Base-by-base conservation (phyloP, 2,888 invertebrate species). In the Amphipyra berbera region DNA sequence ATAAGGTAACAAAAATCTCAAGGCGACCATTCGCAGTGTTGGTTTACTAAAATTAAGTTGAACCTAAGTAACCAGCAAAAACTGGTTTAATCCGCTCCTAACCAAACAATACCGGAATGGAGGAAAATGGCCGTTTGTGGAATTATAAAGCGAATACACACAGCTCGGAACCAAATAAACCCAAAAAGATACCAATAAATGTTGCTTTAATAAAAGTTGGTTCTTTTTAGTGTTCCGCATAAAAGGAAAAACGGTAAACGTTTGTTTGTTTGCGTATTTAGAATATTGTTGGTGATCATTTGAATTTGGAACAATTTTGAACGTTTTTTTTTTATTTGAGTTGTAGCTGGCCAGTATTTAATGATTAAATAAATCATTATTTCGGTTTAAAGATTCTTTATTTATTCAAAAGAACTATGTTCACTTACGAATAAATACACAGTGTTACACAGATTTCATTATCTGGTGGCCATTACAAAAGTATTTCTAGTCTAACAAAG, bases 51-150 rank as follows among this genome's bases (percentile, higher is more conserved):
- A 82, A 81, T 75, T 64, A 82, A 81, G 79, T 61, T 73, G 72
- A 47, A 71, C 78, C 81, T 80, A 78, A 78, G 81, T 74, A 80
- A 78, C 81, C 75, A 76, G 70, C 73, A 71, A 76, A 78, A 82
- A 80, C 78, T 73, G 78, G 68, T 81, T 78, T 79, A 83, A 85
- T 82, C 84, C 67, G 82, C 78, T 83, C 84, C 83, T 85, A 84
- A 83, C 69, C 80, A 85, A 85, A 85, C 83, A 83, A 60, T 69
- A 72, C 75, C 59, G 72, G 78, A 82, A 82, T 70, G 72, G 73
- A 78, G 73, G 75, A 69, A 65, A 74, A 82, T 79, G 77, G 69
- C 65, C 68, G 73, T 73, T 80, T 71, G 79, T 61, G 78, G 79
- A 67, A 79, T 77, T 78, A 76, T 79, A 72, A 81, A 71, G 63